phyloP scores from a whole-genome alignment of 2,113 vertebrate genomes.

The Petrocephalus zakoni region DNA sequence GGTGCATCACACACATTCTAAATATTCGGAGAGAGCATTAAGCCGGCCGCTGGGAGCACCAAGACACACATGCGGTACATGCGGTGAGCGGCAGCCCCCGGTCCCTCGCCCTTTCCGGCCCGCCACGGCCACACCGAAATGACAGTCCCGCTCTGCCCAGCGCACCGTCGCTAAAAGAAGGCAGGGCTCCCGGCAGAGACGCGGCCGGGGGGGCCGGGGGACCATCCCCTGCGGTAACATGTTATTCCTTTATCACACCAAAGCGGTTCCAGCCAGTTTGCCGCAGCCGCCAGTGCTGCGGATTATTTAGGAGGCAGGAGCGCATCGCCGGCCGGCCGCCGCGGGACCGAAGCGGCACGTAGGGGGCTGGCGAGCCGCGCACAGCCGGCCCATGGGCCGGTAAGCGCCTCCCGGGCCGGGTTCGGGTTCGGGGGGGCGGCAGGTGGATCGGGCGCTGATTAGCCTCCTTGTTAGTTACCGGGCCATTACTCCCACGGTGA shows the following conservation, averaged over 20 bases:
- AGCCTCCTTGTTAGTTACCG: too few relatives aligned
- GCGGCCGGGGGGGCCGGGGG: background rate
- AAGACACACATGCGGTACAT: background rate
- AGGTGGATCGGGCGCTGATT: background rate
- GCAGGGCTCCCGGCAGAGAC: too few relatives aligned
- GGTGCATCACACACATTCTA: background rate
- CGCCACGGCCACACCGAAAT: background rate
- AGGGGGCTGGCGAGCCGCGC: background rate
- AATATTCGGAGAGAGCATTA: background rate
- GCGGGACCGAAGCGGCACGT: background rate
- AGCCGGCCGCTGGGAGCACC: background rate
- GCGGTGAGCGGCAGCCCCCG: background rate
- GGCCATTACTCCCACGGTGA: too few relatives aligned
- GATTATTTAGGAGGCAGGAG: background rate
- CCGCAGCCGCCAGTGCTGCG: constrained; percentile 29
- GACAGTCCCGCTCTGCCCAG: background rate
- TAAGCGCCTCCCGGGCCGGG: background rate
- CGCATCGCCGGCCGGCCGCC: background rate
- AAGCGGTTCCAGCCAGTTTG: constrained; percentile 57
- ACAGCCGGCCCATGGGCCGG: background rate
- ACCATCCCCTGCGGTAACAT: constrained; percentile 14
- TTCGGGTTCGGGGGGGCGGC: background rate
- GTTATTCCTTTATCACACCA: constrained; percentile 53
- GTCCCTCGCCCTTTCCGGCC: background rate
- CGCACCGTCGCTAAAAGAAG: background rate